Evolutionary conservation across 1,140 invertebrate genomes (phyloP), one percentile per base, ranked within the genome.

Genomic region (Papilio polytes): DNA sequence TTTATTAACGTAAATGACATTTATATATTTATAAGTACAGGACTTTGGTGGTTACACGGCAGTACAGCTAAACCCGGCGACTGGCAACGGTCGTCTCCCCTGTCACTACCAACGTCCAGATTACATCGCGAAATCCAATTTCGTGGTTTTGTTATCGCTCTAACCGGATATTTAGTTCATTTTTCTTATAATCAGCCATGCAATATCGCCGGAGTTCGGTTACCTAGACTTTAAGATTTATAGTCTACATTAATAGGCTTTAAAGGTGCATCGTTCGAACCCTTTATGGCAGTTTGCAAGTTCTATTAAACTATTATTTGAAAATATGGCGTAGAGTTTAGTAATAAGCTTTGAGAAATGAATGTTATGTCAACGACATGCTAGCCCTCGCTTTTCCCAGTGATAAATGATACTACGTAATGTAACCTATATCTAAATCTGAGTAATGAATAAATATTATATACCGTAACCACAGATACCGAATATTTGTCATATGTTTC

Each of bases 61-160:
- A 72, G 82, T 82, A 76, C 81, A 77, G 84, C 85, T 86, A 87
- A 88, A 88, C 86, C 82, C 83, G 81, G 81, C 85, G 63, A 83
- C 84, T 80, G 84, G 78, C 84, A 66, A 81, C 82, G 82, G 81
- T 82, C 87, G 82, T 82, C 41, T 82, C 56, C 84, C 86, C 88
- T 91, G 93, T 92, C 92, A 93, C 90, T 87, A 91, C 81, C 93
- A 94, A 89, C 10, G 85, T 87, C 81, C 84, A 92, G 93, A 94
- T 94, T 92, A 90, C 92, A 94, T 94, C 93, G 90, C 85, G 80
- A 91, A 94, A 94, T 94, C 93, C 93, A 94, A 94, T 94, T 94
- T 94, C 90, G 92, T 91, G 91, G 93, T 92, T 93, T 94, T 90
- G 89, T 91, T 94, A 93, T 94, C 92, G 91, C 86, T 78, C 82